Conservation (phyloP, 2,797 vertebrate genomes). For the Notoglanidium macrostoma region DNA sequence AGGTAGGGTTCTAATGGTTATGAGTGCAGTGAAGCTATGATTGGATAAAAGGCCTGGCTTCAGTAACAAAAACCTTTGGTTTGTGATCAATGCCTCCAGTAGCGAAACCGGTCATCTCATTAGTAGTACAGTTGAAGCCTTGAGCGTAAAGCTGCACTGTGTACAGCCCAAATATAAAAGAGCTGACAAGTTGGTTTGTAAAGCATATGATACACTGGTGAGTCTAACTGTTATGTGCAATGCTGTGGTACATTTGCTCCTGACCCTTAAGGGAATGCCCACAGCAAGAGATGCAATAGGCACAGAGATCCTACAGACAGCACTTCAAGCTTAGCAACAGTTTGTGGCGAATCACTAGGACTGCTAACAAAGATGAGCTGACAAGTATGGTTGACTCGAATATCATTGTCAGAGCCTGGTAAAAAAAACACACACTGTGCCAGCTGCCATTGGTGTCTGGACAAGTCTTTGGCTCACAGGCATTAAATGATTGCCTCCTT, state of each 20-base stretch:
- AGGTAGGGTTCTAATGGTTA: background rate
- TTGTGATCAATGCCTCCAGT: background rate
- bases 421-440: background rate
- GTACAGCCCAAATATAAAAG: background rate
- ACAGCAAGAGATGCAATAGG: slow-evolving; percentile 1
- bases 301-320: background rate
- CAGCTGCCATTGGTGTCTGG: background rate
- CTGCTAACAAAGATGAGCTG: background rate
- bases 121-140: background rate
- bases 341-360: slow-evolving; percentile 1
- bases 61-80: background rate
- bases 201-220: background rate
- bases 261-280: background rate
- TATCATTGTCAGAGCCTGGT: background rate
- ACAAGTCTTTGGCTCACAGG: background rate
- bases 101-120: background rate
- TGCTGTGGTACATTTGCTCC: background rate
- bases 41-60: background rate
- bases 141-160: background rate
- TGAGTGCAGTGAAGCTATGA: background rate
- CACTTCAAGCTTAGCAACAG: slow-evolving; percentile 5
- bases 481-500: background rate
- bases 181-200: background rate
- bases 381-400: background rate
- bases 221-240: background rate